Percentiles rank a stretch among this genome's conserved stretches.
These are phyloP conservation scores for Stegodyphus dumicola DNA, from an alignment of 1,140 invertebrate species.

Conservation along the genomic window DNA sequence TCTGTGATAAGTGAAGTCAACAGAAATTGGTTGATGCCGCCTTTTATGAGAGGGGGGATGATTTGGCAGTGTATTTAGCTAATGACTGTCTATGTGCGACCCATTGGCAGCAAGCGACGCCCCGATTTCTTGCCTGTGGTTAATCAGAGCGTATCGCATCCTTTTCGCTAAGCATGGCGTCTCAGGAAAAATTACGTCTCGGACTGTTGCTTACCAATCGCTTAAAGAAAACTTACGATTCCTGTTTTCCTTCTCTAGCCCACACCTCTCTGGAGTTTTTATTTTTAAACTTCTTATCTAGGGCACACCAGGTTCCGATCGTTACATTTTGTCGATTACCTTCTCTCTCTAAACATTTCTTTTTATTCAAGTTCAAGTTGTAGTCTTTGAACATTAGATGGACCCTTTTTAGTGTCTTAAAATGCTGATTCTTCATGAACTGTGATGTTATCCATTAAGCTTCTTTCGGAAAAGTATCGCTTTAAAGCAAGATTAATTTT, in stretches of 20 bases:
- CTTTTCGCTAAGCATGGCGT: not conserved
- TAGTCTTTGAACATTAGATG: too few species aligned
- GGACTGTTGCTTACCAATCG: not conserved
- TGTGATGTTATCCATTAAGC: too few species aligned
- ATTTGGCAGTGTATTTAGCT: too few species aligned
- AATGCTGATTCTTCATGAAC: too few species aligned
- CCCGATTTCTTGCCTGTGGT: not conserved
- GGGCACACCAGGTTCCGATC: not conserved
- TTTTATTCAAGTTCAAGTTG: too few species aligned
- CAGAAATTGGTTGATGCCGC: too few species aligned
- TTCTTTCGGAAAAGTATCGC: too few species aligned
- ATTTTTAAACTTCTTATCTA: conserved; percentile 10
- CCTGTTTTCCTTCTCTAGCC: not conserved
- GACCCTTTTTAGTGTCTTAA: too few species aligned
- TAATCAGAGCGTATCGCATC: conserved; percentile 22
- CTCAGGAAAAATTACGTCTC: not conserved
- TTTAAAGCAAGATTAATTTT: too few species aligned
- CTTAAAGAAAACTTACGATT: not conserved
- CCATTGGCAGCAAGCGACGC: not conserved
- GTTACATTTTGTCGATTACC: not conserved
- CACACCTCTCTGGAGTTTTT: not conserved
- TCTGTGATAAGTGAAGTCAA: too few species aligned
- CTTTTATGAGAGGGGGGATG: too few species aligned
- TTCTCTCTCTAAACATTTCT: not conserved
- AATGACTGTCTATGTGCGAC: too few species aligned